phyloP scores from a whole-genome alignment of 35 echinoderm and acorn worm species.

The Apostichopus japonicus region DNA sequence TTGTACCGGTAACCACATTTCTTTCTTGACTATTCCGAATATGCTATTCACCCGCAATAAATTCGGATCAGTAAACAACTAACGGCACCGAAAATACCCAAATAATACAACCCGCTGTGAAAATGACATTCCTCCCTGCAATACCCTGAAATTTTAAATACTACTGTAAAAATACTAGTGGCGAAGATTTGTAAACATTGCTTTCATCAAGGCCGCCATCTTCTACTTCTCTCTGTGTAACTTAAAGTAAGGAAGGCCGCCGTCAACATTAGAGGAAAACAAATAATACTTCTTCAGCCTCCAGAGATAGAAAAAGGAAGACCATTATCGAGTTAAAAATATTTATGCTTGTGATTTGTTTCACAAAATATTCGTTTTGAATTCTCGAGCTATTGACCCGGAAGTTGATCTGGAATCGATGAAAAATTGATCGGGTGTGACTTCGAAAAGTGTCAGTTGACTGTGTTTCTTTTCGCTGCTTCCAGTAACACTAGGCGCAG shows the following conservation, averaged over 20 bases:
- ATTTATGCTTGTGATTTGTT: not conserved
- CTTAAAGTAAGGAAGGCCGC: not conserved
- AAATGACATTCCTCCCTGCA: no score
- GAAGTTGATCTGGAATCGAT: conserved; percentile 26
- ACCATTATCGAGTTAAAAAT: no score
- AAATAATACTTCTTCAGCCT: not conserved
- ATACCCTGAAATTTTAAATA: no score
- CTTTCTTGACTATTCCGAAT: no score
- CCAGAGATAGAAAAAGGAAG: not conserved
- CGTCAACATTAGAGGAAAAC: not conserved
- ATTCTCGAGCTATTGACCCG: conserved; percentile 21
- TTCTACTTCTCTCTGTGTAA: not conserved
- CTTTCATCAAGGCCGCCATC: conserved; percentile 41
- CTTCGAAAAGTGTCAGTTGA: conserved; percentile 45
- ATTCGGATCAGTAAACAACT: no score
- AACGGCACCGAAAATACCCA: no score
- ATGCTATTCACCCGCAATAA: no score
- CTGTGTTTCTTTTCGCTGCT: conserved; percentile 8
- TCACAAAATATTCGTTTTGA: not conserved
- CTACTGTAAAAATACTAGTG: no score
- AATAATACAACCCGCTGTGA: no score
- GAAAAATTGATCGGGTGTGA: conserved; percentile 41
- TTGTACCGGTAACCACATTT: no score
- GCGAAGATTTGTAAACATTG: not conserved
- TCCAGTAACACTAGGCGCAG: conserved; percentile 40